Conservation (phyloP, 2,888 invertebrate species). For the Pyrgus malvae region DNA sequence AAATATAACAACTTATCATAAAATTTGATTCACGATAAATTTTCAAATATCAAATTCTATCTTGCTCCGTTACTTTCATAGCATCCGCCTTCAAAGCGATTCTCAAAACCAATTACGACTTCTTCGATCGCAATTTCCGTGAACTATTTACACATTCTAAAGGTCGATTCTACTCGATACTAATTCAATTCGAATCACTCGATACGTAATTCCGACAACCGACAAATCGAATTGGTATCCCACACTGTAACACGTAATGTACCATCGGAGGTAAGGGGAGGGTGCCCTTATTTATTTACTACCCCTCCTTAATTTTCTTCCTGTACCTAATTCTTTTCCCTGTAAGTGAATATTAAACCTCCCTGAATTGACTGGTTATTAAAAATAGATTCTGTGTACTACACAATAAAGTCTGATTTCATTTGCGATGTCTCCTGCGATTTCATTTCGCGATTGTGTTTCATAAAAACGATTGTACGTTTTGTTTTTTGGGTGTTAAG, state of each 20-base stretch:
- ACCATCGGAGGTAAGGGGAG: slow-evolving; percentile 43
- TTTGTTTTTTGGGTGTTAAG: slow-evolving; percentile 44
- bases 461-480: slow-evolving; percentile 38
- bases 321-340: slow-evolving; percentile 78
- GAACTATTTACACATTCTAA: slow-evolving; percentile 63
- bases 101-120: slow-evolving; percentile 1
- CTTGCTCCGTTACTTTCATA: no score
- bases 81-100: neutral
- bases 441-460: slow-evolving; percentile 12
- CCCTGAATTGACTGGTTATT: slow-evolving; percentile 56
- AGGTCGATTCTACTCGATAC: slow-evolving; percentile 49
- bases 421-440: slow-evolving; percentile 4
- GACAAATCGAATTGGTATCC: slow-evolving; percentile 72
- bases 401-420: slow-evolving; percentile 28
- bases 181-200: slow-evolving; percentile 25
- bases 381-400: neutral
- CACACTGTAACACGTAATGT: slow-evolving; percentile 73
- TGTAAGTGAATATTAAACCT: slow-evolving; percentile 76
- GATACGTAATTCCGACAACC: slow-evolving; percentile 45
- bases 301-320: slow-evolving; percentile 74
- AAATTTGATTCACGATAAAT: no score
- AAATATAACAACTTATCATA: no score
- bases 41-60: no score
- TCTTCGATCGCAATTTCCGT: slow-evolving; percentile 35
- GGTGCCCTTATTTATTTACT: slow-evolving; percentile 70